Conservation (phyloP, 2,113 vertebrate species). For the Phylloscopus trochilus region DNA sequence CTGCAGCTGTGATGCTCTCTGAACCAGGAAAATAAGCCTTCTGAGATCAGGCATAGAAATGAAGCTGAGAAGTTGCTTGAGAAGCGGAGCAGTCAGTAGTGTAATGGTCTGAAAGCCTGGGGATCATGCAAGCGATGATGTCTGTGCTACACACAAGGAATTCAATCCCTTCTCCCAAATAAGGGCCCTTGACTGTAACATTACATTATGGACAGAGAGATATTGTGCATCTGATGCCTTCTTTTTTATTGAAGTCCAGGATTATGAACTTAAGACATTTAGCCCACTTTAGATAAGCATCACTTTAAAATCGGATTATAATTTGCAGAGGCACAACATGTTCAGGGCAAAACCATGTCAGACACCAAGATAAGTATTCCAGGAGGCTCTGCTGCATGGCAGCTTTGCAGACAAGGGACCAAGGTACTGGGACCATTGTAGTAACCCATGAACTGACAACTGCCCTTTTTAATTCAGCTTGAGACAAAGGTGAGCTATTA, state of each 20-base stretch:
- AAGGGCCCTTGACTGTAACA: neutral
- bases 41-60: neutral
- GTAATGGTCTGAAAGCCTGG: neutral
- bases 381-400: neutral
- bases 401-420: neutral
- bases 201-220: neutral
- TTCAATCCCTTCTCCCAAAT: neutral
- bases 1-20: neutral
- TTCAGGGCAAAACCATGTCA: conserved; percentile 22
- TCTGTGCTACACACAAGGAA: neutral
- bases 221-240: neutral
- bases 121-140: neutral
- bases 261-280: conserved; percentile 35
- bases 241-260: neutral
- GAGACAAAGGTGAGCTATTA: neutral
- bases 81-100: neutral
- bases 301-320: conserved; percentile 59
- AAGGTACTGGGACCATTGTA: neutral
- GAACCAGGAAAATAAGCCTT: neutral
- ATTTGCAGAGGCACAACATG: conserved; percentile 33
- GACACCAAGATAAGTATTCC: neutral
- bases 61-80: neutral
- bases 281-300: conserved; percentile 47
- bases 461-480: neutral
- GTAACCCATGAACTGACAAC: neutral